Percentiles rank a stretch among this genome's conserved stretches.
Conservation (phyloP, 37 sponge, comb jelly and placozoan species). For the Ephydatia muelleri region DNA sequence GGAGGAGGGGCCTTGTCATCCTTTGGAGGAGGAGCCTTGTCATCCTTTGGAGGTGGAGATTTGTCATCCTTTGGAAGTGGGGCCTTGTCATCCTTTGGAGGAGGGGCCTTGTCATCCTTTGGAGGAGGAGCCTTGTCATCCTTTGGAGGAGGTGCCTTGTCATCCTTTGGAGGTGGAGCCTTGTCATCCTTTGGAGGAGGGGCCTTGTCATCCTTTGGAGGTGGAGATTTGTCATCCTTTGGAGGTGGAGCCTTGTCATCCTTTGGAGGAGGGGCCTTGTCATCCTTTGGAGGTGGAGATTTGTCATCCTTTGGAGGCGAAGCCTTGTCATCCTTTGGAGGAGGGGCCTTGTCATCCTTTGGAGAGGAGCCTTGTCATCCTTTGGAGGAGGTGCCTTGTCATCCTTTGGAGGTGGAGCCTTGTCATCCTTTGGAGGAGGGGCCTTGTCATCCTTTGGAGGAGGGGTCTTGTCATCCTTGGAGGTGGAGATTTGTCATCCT, state of each 20-base stretch:
- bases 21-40: not conserved
- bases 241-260: not conserved
- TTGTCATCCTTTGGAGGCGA: not conserved
- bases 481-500: not conserved
- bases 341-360: not conserved
- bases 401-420: not conserved
- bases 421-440: not conserved
- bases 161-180: not conserved
- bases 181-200: not conserved
- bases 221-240: not conserved
- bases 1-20: not conserved
- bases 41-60: not conserved
- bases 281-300: not conserved
- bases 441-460: not conserved
- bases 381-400: not conserved
- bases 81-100: not conserved
- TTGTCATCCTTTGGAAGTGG: not conserved
- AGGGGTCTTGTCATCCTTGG: not conserved
- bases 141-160: not conserved
- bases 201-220: not conserved
- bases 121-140: not conserved
- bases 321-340: not conserved
- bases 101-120: not conserved
- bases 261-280: not conserved
- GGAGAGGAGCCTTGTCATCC: not conserved